Evolutionary conservation across 1,140 invertebrate genomes (phyloP), one percentile per base, ranked within the genome.

Genomic region (Tetramorium simillimum): DNA sequence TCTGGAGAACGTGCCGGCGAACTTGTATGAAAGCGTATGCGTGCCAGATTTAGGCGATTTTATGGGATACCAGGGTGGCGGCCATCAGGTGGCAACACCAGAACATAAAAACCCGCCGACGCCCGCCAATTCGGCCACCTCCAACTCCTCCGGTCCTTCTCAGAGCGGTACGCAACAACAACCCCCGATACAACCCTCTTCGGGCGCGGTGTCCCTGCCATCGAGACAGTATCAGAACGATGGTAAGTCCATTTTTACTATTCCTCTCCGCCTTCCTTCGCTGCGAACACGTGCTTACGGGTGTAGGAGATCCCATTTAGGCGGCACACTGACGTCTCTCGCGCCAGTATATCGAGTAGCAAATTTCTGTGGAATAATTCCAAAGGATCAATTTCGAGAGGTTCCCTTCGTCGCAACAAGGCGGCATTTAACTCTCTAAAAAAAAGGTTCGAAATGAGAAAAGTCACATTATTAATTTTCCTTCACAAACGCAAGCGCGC

Each of bases 21-120:
- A 96, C 93, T 96, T 97, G 91, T 98, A 97, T 95, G 97, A 98
- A 91, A 96, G 97, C 86, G 96, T 97, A 90, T 98, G 97, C 93
- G 97, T 98, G 91, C 97, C 97, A 86, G 97, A 98, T 93, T 95
- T 98, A 90, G 96, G 95, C 84, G 97, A 97, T 91, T 97, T 97
- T 93, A 95, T 97, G 91, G 96, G 95, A 58, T 97, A 96, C 93
- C 95, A 96, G 84, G 93, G 94, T 84, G 91, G 91, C 67, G 92
- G 92, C 56, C 90, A 94, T 94, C 67, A 88, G n/a, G 91, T 93
- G 21, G 91, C 94, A 24, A 94, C 95, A 43, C 93, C 95, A 62
- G 94, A 94, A 33, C 93, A 93, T 91, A 95, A 95, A 86, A 94
- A 93, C 80, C 94, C 95, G 72, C 92, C 94, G 56, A 95, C 94